These are phyloP conservation scores for Pelmatolapia mariae DNA, from an alignment of 2,113 vertebrate species.

Conservation along the genomic window DNA sequence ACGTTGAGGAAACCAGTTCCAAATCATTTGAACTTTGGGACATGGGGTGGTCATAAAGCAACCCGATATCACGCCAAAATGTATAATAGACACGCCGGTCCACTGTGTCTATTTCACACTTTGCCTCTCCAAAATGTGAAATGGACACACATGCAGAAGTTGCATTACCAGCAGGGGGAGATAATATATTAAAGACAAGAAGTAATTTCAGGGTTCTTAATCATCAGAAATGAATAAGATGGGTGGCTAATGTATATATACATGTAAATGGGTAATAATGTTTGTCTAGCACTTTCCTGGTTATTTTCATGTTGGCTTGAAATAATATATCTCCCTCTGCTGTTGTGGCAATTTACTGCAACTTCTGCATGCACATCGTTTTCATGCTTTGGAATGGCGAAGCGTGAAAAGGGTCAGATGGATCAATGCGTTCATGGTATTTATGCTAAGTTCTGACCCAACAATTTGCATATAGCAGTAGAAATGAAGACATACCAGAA, in stretches of 20 bases:
- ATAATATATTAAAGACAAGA: neutral
- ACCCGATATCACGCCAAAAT: neutral
- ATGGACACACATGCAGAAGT: neutral
- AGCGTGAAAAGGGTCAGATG: neutral
- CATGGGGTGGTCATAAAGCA: neutral
- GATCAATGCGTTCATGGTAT: neutral
- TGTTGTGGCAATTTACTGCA: neutral
- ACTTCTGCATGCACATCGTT: accelerated
- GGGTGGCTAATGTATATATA: neutral
- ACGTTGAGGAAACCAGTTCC: neutral
- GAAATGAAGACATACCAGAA: neutral
- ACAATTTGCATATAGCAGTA: neutral
- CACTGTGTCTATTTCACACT: neutral
- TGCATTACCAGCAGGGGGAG: neutral
- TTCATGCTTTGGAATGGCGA: neutral
- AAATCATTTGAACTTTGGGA: neutral
- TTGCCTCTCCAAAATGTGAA: neutral
- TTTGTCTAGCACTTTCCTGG: neutral
- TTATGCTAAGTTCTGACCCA: neutral
- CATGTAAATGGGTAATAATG: neutral
- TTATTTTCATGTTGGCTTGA: neutral
- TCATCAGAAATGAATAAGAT: neutral
- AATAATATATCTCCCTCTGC: neutral
- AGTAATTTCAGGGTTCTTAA: neutral
- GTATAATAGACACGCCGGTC: neutral